phyloP scores from a whole-genome alignment of 2,888 invertebrate species.

The Caradrina clavipalpis region DNA sequence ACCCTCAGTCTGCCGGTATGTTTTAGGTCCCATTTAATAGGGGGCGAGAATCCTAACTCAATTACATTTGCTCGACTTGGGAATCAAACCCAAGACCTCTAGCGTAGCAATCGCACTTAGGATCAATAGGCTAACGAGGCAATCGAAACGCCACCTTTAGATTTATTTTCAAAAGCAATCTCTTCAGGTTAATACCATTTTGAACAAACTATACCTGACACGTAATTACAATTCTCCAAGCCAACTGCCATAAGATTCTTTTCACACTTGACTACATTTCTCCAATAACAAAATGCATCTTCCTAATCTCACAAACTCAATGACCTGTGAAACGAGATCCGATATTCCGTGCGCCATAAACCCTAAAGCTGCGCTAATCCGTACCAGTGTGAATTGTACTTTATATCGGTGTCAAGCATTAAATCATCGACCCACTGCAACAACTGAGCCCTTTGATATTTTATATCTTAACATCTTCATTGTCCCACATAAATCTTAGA shows the following conservation, averaged over 20 bases:
- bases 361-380: constrained; percentile 50
- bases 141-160: no score
- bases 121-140: no score
- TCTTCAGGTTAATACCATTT: no score
- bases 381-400: constrained; percentile 59
- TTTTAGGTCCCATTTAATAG: no score
- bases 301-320: constrained; percentile 17
- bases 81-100: no score
- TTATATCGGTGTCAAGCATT: constrained; percentile 64
- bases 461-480: constrained; percentile 76
- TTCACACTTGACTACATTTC: constrained; percentile 24
- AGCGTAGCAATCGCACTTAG: no score
- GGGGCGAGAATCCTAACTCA: no score
- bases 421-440: constrained; percentile 67
- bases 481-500: constrained; percentile 74
- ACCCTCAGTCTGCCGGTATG: no score
- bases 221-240: not conserved
- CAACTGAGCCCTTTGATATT: constrained; percentile 71
- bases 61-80: no score
- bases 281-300: constrained; percentile 16
- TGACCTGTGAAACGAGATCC: constrained; percentile 49
- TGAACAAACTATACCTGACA: not conserved
- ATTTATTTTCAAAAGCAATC: no score
- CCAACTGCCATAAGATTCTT: constrained; percentile 4
- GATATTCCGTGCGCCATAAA: constrained; percentile 36